Percentiles rank a stretch among this genome's conserved stretches.
These are phyloP conservation scores for Anagyrus pseudococci DNA, from an alignment of 2,888 invertebrate species.

Conservation along the genomic window DNA sequence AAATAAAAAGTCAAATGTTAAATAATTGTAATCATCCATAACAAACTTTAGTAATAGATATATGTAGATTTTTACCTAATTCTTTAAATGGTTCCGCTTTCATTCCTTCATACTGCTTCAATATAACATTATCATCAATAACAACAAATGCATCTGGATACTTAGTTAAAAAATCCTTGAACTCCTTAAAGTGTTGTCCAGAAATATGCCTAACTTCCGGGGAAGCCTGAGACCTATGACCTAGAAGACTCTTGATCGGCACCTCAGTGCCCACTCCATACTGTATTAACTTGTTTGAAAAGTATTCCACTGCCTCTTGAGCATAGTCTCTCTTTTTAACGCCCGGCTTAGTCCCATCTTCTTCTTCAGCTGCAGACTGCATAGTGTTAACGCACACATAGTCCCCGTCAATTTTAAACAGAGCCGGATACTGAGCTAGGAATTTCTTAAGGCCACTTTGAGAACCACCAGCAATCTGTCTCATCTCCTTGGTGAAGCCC, in stretches of 20 bases:
- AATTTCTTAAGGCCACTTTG: constrained; percentile 97
- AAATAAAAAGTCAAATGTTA: constrained; percentile 45
- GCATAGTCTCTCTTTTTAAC: constrained; percentile 86
- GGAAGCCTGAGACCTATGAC: constrained; percentile 95
- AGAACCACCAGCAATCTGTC: constrained; percentile 93
- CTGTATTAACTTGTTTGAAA: constrained; percentile 92
- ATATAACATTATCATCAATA: constrained; percentile 80
- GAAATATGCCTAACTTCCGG: constrained; percentile 97
- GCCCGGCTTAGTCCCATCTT: constrained; percentile 61
- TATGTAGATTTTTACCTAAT: constrained; percentile 56
- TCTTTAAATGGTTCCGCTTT: constrained; percentile 73
- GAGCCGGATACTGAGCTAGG: constrained; percentile 92
- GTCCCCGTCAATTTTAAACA: constrained; percentile 95
- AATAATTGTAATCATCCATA: constrained; percentile 1
- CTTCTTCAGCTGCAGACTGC: constrained; percentile 71
- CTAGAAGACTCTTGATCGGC: constrained; percentile 93
- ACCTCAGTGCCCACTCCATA: constrained; percentile 97
- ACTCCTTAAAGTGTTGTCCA: constrained; percentile 92
- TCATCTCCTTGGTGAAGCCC: constrained; percentile 98
- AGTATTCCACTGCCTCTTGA: constrained; percentile 96
- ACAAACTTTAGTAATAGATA: not conserved
- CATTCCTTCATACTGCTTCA: constrained; percentile 74
- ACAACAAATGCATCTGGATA: constrained; percentile 88
- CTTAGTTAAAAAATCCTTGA: constrained; percentile 85
- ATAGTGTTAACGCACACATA: constrained; percentile 86